Base-by-base conservation (phyloP, 2,888 invertebrate genomes). In the Phrixothrix hirtus region DNA sequence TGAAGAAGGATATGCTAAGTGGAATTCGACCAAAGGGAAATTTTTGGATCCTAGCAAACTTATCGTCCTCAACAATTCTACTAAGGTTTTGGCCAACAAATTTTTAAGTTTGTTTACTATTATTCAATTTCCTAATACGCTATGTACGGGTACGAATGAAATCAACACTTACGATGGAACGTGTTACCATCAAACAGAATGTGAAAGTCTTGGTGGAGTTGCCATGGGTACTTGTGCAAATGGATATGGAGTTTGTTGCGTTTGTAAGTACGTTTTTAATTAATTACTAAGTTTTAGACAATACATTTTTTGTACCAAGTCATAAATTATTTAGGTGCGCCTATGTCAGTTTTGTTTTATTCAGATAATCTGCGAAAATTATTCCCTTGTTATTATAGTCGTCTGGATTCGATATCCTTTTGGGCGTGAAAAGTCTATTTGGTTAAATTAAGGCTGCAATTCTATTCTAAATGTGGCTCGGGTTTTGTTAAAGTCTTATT, bases 161-260 rank as follows among this genome's bases (percentile, higher is more conserved):
- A 73, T 78, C n/a, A 76, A 78, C 14, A 76, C 83, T 2, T 78
- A 87, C 61, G 83, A 85, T 65, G 91, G 90, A 0, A 81, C 81
- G 14, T 91, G 91, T 67, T 81, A 86, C 60, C 85, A 85, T 63
- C 79, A 82, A 50, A 76, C 79, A 25, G 85, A 89, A 66, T 91
- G 91, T 68, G 75, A 77, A 11, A 76, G 78, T 36, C 69, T 81
- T 27, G 84, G 83, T 37, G 89, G 89, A 1, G 77, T 78, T 3
- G 72, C 79, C 1, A 80, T 85, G 71, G 87, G 86, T n/a, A 70
- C 78, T 1, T 89, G 89, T 72, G 88, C 87, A 10, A 83, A 83
- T 68, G 88, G 87, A 2, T 85, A 84, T 65, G 89, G 88, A 7
- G 83, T 83, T 16, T 89, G 89, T 67, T 89, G 89, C 67, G 80